Base-by-base conservation (phyloP, 2,797 vertebrate species). In the Alosa sapidissima region DNA sequence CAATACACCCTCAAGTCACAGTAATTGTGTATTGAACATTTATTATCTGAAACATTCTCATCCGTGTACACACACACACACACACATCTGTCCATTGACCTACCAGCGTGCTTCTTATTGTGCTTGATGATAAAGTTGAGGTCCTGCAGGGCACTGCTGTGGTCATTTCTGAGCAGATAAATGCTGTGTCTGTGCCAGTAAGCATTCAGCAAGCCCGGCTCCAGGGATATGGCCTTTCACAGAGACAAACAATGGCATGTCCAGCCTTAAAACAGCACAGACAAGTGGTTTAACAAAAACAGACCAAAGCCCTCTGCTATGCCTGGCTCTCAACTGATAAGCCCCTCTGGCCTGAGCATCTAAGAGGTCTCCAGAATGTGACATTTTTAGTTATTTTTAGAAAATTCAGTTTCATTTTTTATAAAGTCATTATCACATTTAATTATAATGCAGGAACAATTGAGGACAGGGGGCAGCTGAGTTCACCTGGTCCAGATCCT, bases 171-270 rank as follows among this genome's bases (percentile, higher is more conserved):
- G 88, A 95, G 94, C 89, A 96, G 89, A 88, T 94, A 93, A 92
- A 96, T 92, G 85, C 95, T 93, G 92, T 96, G 94, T 49, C 94
- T 93, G 28, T 96, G 94, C 93, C 94, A 96, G 89, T 94, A 95
- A 60, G 93, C 94, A 92, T 96, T 91, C 84, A 95, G 90, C 51
- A 96, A 89, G 83, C 88, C 82, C 60, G 94, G 93, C 90, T 96
- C 95, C 88, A 93, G 90, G 14, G 48, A 88, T 89, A 95, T 93
- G 90, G 92, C 91, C 95, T 96, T 90, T 86, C 85, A 90, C 24
- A 87, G 62, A 91, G 90, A 88, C 2, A 87, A 89, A 36, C 88
- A 87, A 3, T 45, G 16, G 41, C 72, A 78, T 47, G 72, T 47
- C 41, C 14, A 78, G 41, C 36, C 72, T 36, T 72, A 60, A 62